Percentiles rank a stretch among this genome's conserved stretches.
These are phyloP conservation scores for Xiphias gladius DNA, from an alignment of 2,113 vertebrate species.

Conservation along the genomic window DNA sequence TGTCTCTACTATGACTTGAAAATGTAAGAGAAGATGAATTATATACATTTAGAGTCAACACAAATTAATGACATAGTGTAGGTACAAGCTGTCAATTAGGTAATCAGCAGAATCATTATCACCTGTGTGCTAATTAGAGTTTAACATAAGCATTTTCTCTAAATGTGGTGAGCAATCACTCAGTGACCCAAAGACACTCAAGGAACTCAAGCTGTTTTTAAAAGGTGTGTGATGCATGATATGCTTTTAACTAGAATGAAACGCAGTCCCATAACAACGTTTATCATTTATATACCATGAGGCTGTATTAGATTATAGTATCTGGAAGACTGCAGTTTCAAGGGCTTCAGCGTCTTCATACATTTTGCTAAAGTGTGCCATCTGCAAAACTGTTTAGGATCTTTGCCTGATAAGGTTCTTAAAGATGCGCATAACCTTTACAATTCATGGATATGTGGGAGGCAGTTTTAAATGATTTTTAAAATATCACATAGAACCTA, in stretches of 20 bases:
- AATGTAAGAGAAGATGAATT: background rate
- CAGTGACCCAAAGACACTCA: background rate
- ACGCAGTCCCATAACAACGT: background rate
- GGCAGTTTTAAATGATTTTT: background rate
- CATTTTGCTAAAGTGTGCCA: background rate
- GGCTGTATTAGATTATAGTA: background rate
- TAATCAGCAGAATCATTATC: conserved; percentile 21
- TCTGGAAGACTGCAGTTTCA: background rate
- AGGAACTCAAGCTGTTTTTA: conserved; percentile 8
- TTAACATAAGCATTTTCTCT: background rate
- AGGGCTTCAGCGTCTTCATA: background rate
- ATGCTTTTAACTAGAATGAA: background rate
- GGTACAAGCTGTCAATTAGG: background rate
- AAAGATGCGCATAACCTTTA: conserved; percentile 16
- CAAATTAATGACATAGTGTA: conserved; percentile 2
- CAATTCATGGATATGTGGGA: conserved; percentile 14
- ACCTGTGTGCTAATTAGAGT: conserved; percentile 21
- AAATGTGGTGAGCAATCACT: conserved; percentile 9
- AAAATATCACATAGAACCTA: background rate
- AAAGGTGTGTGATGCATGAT: conserved; percentile 3
- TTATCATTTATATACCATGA: background rate
- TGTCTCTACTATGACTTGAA: background rate
- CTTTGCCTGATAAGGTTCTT: background rate
- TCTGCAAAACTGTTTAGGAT: conserved; percentile 10
- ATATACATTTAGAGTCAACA: background rate